Base-by-base conservation (phyloP, 2,888 invertebrate species). In the Microplitis manilae region DNA sequence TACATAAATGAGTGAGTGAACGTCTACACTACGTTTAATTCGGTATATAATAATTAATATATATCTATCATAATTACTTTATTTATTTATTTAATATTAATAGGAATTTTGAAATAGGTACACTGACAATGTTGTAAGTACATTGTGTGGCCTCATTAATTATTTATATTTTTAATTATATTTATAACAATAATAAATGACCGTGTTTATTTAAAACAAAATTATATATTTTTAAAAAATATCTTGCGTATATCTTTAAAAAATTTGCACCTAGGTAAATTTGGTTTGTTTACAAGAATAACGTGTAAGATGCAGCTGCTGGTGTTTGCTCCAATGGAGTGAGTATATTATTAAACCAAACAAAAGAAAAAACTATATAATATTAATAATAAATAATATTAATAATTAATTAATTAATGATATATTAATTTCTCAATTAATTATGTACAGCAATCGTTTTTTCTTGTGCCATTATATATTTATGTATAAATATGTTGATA, bases 51-150 rank as follows among this genome's bases (percentile, higher is more conserved):
- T 60, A 60, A 72, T 76, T 72, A 40, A 67, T 68, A 68, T 13
- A 68, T 74, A 76, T 65, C 65, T 70, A 76, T 50, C 60, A 65
- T 68, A 76, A 68, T 73, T 39, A 71, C 73, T 30, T 30, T 30
- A 30, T 30, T 30, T 30, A 30, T 30, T 30, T 65, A 62, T 39
- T 78, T 65, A 61, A 20, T 62, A 75, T 61, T 73, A 50, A 39
- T 60, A 68, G 30, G 72, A 38, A 67, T 59, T 40, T 64, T 84
- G 80, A 81, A 60, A 85, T 81, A 85, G 88, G 87, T 85, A 84
- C 86, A 87, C 85, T 86, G 85, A 84, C 87, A 87, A 89, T 89
- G 89, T 87, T 89, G 89, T 89, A 85, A 89, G 89, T 89, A 89
- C 89, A 86, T 87, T 87, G 86, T 84, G 83, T 87, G 86, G 86